Percentiles rank a stretch among this genome's conserved stretches.
Evolutionary conservation across 2,888 invertebrate species (phyloP).

Genomic region (Cylloceria caligata): DNA sequence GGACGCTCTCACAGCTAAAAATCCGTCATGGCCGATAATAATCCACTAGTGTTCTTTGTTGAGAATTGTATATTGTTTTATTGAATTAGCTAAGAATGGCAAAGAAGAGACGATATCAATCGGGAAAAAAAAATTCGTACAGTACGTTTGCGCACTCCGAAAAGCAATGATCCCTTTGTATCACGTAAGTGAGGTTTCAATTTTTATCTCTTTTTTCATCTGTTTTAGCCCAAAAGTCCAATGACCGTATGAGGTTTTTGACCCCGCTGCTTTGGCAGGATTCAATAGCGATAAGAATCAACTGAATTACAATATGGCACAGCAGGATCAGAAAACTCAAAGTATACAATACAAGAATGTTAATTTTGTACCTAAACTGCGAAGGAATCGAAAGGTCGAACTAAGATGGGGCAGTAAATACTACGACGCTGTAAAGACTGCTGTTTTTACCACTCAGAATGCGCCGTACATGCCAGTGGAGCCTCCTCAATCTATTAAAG

Average conservation of each 20-base stretch:
- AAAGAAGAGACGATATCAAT: not conserved
- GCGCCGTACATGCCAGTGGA: constrained; percentile 75
- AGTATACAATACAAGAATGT: constrained; percentile 10
- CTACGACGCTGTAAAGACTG: constrained; percentile 75
- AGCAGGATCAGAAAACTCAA: constrained; percentile 25
- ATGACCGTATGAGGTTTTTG: not conserved
- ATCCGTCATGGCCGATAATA: constrained; percentile 77
- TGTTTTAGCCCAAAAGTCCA: constrained; percentile 16
- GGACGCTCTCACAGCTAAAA: constrained; percentile 66
- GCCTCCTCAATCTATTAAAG: constrained; percentile 71
- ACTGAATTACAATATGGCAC: not conserved
- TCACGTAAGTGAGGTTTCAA: not conserved
- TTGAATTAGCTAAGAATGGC: constrained; percentile 48
- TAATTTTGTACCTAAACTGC: constrained; percentile 72
- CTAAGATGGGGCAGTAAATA: constrained; percentile 75
- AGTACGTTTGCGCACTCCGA: not conserved
- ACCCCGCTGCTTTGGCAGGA: not conserved
- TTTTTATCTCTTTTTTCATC: constrained; percentile 9
- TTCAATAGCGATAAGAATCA: not conserved
- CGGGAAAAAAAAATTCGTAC: constrained; percentile 39
- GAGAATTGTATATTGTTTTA: constrained; percentile 62
- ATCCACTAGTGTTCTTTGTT: constrained; percentile 64
- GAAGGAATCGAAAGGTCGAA: constrained; percentile 74
- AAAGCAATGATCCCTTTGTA: not conserved
- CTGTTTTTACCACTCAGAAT: constrained; percentile 75